Base-by-base conservation (phyloP, 2,113 vertebrate genomes). In the Tychaedon coryphoeus region DNA sequence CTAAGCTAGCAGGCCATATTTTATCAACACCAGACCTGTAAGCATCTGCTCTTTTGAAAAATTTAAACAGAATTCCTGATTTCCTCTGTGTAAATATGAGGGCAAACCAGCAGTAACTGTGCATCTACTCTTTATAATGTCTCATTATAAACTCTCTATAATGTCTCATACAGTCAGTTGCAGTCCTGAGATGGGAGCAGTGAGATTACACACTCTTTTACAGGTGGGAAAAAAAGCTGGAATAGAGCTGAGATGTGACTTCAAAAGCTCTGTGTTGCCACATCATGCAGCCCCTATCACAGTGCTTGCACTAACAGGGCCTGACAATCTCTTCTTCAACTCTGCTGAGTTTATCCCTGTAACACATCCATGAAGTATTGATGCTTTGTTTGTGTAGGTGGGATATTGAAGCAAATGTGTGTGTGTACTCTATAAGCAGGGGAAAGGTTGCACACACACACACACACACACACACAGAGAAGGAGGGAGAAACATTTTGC, bases 1-100 rank as follows among this genome's bases (percentile, higher is more conserved):
- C 87, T 80, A 94, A 86, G 81, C 54, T 95, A 90, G 24, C 33
- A 93, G 81, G 24, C 85, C 67, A 14, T 91, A 54, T 94, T 91
- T 95, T 90, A 82, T 95, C 47, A 69, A 51, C 42, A 51, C 58
- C 66, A 86, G 71, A 42, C 66, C 38, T 66, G 57, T 75, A 87
- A 81, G 45, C 34, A 70, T 70, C 33, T 23, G 1, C 13, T 85
- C 33, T 82, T 67, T 50, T 73, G 54, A 76, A 28, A 89, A 87
- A 79, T 79, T 82, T 76, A 50, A 91, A 54, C 14, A 85, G 36
- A 79, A 78, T 71, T 82, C 48, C 42, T 88, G 19, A 13, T 54
- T 80, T 72, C 14, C 19, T 81, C 24, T 26, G 20, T 73, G 54
- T 58, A 90, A 79, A 62, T 60, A 78, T 23, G 19, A 23, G 12